These are phyloP conservation scores for Porites rus DNA, from an alignment of 92 coral and sea anemone genomes.

Conservation along the genomic window DNA sequence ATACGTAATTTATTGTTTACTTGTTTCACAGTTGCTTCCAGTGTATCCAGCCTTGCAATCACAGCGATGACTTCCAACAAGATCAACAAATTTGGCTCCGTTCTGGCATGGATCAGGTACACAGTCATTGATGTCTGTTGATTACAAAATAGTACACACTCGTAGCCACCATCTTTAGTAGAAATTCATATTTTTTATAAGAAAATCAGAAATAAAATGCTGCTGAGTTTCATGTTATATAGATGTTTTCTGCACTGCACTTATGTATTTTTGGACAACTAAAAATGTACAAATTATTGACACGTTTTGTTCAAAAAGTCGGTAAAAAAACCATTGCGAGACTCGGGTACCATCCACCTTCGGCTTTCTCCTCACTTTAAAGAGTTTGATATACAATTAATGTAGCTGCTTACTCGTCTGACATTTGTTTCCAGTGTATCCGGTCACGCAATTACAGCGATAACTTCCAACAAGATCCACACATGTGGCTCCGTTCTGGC, in stretches of 20 bases:
- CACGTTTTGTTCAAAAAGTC: no score
- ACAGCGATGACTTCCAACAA: conserved; percentile 68
- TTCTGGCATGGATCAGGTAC: neutral
- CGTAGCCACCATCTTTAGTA: no score
- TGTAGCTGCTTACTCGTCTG: neutral
- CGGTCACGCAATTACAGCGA: conserved; percentile 66
- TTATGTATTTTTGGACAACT: no score
- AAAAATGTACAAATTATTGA: no score
- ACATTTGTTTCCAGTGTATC: conserved; percentile 48
- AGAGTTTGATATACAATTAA: neutral
- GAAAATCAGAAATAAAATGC: no score
- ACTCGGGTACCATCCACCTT: no score
- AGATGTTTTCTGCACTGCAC: no score
- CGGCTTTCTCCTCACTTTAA: no score
- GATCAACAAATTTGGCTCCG: conserved; percentile 25
- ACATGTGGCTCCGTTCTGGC: conserved; percentile 1
- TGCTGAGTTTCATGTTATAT: no score
- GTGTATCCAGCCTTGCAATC: conserved; percentile 67
- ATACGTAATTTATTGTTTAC: neutral
- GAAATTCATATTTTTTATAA: no score
- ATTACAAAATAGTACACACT: no score
- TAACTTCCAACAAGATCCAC: conserved; percentile 63
- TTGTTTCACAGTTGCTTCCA: conserved; percentile 30
- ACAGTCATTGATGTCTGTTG: neutral
- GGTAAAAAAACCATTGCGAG: no score